These are phyloP conservation scores for Delphinus delphis DNA, from an alignment of 2,113 vertebrate species.

Conservation along the genomic window DNA sequence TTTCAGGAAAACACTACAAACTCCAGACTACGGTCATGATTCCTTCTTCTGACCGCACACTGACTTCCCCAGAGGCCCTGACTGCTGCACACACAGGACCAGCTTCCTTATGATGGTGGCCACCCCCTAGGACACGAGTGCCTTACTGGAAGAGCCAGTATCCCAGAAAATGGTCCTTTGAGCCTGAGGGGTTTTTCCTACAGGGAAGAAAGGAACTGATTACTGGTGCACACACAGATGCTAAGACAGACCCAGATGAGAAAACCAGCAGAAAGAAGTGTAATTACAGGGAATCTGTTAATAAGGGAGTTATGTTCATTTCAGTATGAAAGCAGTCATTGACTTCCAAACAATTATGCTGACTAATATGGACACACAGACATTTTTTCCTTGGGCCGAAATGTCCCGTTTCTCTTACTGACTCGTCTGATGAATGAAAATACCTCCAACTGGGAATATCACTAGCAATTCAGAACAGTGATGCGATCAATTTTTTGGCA, in stretches of 20 bases:
- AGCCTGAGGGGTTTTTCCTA: background rate
- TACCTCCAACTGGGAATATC: background rate
- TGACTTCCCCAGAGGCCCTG: background rate
- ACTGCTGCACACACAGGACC: background rate
- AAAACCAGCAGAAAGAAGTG: background rate
- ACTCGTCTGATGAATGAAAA: background rate
- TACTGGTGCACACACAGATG: fast-evolving
- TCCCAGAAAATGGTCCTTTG: fast-evolving
- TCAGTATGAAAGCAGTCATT: background rate
- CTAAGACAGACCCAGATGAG: background rate
- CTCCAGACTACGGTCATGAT: background rate
- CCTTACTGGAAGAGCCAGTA: background rate
- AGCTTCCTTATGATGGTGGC: fast-evolving
- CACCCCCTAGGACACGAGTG: fast-evolving
- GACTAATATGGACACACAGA: background rate
- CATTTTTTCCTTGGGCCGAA: background rate
- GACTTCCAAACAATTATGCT: background rate
- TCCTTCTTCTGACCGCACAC: no score
- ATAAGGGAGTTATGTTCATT: background rate
- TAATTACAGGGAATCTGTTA: background rate
- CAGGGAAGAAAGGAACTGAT: background rate
- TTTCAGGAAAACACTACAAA: background rate
- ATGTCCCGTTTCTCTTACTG: background rate
- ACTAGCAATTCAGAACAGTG: background rate
- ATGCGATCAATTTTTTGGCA: background rate